Evolutionary conservation across 35 echinoderm and acorn worm genomes (phyloP).

Genomic region (Holothuria glaberrima): DNA sequence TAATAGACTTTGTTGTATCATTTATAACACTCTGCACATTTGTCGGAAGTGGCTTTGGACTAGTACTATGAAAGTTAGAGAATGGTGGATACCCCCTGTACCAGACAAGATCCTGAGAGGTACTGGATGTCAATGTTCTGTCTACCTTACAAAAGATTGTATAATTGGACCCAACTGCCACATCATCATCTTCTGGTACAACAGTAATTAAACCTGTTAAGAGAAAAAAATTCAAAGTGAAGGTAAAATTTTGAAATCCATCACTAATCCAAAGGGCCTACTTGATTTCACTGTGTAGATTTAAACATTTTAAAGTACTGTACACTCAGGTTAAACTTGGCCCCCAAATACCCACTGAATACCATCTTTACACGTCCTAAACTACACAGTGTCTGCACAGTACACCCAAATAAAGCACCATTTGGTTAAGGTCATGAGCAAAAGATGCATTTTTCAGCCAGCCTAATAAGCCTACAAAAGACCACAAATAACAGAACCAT

Average conservation of each 20-base stretch:
- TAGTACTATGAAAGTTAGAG: background rate
- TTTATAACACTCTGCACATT: background rate
- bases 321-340: no score
- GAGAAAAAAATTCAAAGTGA: background rate
- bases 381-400: no score
- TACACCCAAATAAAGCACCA: no score
- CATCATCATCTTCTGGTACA: background rate
- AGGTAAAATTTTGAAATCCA: background rate
- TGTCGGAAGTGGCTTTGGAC: background rate
- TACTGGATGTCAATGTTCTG: background rate
- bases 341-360: no score
- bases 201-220: conserved; percentile 3
- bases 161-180: background rate
- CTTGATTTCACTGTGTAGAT: no score
- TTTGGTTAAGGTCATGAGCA: no score
- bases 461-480: no score
- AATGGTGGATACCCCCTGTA: conserved; percentile 21
- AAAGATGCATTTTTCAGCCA: no score
- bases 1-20: conserved; percentile 32
- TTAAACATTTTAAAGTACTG: no score
- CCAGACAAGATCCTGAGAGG: background rate
- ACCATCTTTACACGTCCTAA: background rate
- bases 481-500: no score
- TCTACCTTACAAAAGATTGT: conserved; percentile 11
- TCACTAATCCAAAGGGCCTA: no score